Conservation (phyloP, 2,113 vertebrate genomes). For the Limanda limanda region DNA sequence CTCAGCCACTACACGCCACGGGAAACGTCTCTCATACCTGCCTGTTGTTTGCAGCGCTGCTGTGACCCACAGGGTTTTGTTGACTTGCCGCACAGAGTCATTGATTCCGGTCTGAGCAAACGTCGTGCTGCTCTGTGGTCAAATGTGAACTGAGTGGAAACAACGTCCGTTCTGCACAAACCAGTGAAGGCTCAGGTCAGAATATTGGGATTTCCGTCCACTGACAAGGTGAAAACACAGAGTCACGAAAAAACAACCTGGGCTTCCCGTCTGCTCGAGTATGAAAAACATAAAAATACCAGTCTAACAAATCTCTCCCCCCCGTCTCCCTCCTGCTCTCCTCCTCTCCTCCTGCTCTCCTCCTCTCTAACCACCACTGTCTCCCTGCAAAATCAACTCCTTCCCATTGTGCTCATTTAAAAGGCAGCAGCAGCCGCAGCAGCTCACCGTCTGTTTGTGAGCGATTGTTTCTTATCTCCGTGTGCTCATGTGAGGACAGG, state of each 20-base stretch:
- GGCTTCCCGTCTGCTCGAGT: slow-evolving; percentile 28
- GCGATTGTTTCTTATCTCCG: slow-evolving; percentile 26
- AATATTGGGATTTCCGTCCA: slow-evolving; percentile 43
- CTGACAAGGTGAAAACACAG: slow-evolving; percentile 50
- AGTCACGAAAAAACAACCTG: slow-evolving; percentile 45
- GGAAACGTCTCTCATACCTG: background rate
- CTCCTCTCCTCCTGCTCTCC: too few species aligned
- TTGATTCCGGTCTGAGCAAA: slow-evolving; percentile 11
- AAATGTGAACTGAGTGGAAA: slow-evolving; percentile 7
- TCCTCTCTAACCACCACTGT: slow-evolving; percentile 1
- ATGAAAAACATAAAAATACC: background rate
- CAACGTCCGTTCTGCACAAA: background rate
- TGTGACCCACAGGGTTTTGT: background rate
- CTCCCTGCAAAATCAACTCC: slow-evolving; percentile 33
- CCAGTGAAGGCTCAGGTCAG: slow-evolving; percentile 34
- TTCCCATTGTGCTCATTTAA: slow-evolving; percentile 15
- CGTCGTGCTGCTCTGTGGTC: background rate
- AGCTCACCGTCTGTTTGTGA: slow-evolving; percentile 34
- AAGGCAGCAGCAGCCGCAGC: too few species aligned
- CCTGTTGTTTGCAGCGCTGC: background rate
- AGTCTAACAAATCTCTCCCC: background rate
- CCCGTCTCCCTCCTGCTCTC: background rate
- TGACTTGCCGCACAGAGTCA: background rate
- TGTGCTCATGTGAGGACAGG: slow-evolving; percentile 22
- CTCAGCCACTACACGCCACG: background rate